A percentile compares a stretch with the other conserved stretches of the same genome.
phyloP scores from a whole-genome alignment of 2,888 invertebrate genomes.

The Tenthredo mesomela region DNA sequence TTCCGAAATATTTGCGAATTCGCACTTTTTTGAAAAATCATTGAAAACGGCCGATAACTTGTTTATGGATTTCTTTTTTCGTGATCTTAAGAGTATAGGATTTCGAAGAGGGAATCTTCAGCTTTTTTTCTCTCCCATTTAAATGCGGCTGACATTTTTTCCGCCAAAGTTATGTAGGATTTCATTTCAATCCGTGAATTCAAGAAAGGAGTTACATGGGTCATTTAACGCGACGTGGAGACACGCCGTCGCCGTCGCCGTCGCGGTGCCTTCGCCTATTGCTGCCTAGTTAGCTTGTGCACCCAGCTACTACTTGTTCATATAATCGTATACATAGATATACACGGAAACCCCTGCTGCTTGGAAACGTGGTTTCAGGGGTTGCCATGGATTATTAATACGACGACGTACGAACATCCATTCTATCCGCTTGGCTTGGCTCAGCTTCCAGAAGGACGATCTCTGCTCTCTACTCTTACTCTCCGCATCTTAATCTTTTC shows the following conservation, averaged over 20 bases:
- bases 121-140: background rate
- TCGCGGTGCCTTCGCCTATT: conserved; percentile 5
- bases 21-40: background rate
- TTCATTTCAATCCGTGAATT: conserved; percentile 28
- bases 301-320: conserved; percentile 15
- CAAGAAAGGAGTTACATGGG: conserved; percentile 46
- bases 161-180: background rate
- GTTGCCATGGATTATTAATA: conserved; percentile 46
- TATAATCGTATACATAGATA: conserved; percentile 9
- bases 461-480: background rate
- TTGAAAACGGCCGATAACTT: background rate
- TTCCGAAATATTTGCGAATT: background rate
- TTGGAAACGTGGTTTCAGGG: background rate
- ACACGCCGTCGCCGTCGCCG: conserved; percentile 21
- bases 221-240: conserved; percentile 45
- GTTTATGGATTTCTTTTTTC: background rate
- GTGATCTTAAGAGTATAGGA: background rate
- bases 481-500: background rate
- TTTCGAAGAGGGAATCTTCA: background rate
- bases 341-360: background rate
- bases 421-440: conserved; percentile 41
- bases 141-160: background rate
- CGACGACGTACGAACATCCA: conserved; percentile 48
- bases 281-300: conserved; percentile 36
- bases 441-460: background rate